Conservation (phyloP, 2,888 invertebrate species). For the Aethes cnicana region DNA sequence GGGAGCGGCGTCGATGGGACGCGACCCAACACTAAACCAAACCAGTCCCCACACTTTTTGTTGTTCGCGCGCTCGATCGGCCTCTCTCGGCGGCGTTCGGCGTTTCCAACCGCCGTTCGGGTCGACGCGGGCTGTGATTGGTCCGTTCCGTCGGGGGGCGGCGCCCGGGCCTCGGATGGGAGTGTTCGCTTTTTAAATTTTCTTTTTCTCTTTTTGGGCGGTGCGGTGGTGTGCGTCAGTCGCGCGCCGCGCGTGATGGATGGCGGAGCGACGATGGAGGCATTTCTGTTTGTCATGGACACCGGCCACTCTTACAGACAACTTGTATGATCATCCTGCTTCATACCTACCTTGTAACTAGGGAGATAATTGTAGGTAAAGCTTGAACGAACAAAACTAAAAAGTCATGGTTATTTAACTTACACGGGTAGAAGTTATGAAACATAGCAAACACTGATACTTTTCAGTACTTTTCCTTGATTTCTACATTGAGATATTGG, state of each 20-base stretch:
- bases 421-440: no score
- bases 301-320: slow-evolving; percentile 14
- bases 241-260: slow-evolving; percentile 74
- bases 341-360: no score
- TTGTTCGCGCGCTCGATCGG: slow-evolving; percentile 73
- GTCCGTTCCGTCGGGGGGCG: slow-evolving; percentile 52
- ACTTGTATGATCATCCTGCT: no score
- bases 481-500: no score
- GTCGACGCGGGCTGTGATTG: slow-evolving; percentile 47
- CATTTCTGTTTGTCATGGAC: slow-evolving; percentile 44
- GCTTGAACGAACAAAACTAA: no score
- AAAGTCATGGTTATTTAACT: no score
- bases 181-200: slow-evolving; percentile 79
- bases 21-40: slow-evolving; percentile 82
- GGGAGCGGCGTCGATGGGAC: slow-evolving; percentile 80
- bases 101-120: slow-evolving; percentile 49
- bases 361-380: no score
- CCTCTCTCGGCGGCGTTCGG: slow-evolving; percentile 64
- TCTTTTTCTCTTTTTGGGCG: slow-evolving; percentile 81
- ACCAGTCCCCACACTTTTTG: slow-evolving; percentile 80
- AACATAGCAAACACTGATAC: no score
- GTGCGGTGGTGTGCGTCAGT: slow-evolving; percentile 76
- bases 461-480: no score
- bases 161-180: slow-evolving; percentile 61
- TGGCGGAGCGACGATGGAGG: slow-evolving; percentile 57